Evolutionary conservation across 2,888 invertebrate species (phyloP), one percentile per base, ranked within the genome.

Genomic region (Thymelicus lineola): DNA sequence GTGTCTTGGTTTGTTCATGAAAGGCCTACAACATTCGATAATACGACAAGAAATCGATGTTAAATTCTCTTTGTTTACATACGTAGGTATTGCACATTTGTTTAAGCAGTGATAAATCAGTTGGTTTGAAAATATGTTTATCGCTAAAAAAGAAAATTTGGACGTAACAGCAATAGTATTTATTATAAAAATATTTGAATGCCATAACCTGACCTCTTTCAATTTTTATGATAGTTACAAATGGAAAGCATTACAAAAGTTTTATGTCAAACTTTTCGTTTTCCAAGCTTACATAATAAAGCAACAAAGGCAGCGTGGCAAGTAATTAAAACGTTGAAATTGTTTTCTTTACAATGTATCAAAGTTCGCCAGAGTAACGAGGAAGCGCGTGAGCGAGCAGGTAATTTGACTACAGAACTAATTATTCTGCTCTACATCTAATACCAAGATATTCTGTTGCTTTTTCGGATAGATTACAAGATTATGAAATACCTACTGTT

Each of bases 311-410:
- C 36, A 62, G 35, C 68, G 45, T 35, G 46, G 62, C 55, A 57
- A 68, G 68, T 68, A 68, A 68, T 61, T 68, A 62, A 62, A 62
- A 68, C 57, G 61, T 62, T 68, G 62, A 62, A 68, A 68, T 68
- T 60, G 66, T 67, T 67, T 67, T 68, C 55, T 62, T 62, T 46
- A 68, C 61, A 68, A 62, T 68, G 61, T 62, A 68, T 68, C 67
- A 68, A 67, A 68, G 55, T 68, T 68, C 59, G 61, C 67, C 45
- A 57, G 60, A 61, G 55, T 62, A 68, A 68, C 61, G 67, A 68
- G 67, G 61, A 55, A 62, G 55, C 61, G 55, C 55, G 55, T 67
- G 55, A 61, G 42, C 55, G 61, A 61, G 61, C 55, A 68, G 62
- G 62, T 62, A 68, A 68, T 62, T 68, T 68, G 46, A 62, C 46